A percentile compares a stretch with the other conserved stretches of the same genome.
These are phyloP conservation scores for Meandrina meandrites DNA, from an alignment of 92 coral and sea anemone genomes.

Conservation along the genomic window DNA sequence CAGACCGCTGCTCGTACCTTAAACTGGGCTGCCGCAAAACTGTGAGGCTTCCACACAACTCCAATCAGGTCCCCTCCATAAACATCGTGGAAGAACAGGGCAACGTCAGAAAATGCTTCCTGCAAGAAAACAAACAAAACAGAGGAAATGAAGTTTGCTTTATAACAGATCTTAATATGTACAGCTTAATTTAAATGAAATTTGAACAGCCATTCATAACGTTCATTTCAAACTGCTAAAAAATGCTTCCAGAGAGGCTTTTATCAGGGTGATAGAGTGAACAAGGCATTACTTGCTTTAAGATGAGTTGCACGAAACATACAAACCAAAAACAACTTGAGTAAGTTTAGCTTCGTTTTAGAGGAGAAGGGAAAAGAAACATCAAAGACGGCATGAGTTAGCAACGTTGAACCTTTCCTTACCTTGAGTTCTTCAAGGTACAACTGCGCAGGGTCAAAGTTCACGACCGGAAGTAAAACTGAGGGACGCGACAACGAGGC, in stretches of 20 bases:
- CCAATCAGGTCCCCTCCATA: slow-evolving; percentile 83
- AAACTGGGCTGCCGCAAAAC: slow-evolving; percentile 65
- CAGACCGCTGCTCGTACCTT: slow-evolving; percentile 53
- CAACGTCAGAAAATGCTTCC: slow-evolving; percentile 88
- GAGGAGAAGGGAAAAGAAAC: too few species aligned
- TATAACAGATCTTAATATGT: too few species aligned
- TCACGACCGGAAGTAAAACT: slow-evolving; percentile 75
- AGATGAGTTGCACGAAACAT: too few species aligned
- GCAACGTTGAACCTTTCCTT: background rate
- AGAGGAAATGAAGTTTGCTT: too few species aligned
- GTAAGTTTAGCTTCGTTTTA: too few species aligned
- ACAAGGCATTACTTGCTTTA: too few species aligned
- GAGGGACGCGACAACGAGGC: slow-evolving; percentile 37
- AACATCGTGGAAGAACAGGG: slow-evolving; percentile 82
- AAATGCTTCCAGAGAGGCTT: too few species aligned
- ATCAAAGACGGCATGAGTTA: background rate
- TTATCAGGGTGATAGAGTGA: too few species aligned
- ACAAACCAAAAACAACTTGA: too few species aligned
- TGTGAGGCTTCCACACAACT: slow-evolving; percentile 86
- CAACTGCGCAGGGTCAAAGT: slow-evolving; percentile 84
- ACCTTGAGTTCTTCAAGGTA: slow-evolving; percentile 87
- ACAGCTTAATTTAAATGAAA: too few species aligned
- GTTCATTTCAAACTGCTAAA: too few species aligned
- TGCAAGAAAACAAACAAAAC: slow-evolving; percentile 24
- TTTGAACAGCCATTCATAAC: too few species aligned